Evolutionary conservation across 2,888 invertebrate species (phyloP), one percentile per base, ranked within the genome.

Genomic region (Synergus japonicus): DNA sequence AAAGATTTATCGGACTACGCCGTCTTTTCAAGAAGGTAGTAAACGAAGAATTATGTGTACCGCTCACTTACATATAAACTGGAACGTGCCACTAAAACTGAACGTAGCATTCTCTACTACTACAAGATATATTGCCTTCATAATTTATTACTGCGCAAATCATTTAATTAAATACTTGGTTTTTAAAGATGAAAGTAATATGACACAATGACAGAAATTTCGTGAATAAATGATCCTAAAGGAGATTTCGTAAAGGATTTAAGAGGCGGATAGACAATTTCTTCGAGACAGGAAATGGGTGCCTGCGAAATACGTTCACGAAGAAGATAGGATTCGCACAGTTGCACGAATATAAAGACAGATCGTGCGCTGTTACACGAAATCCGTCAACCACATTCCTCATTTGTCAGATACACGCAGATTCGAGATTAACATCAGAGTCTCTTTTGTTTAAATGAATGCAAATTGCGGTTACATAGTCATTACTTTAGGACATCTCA

Each of bases 311-410:
- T 49, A 49, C 15, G 46, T 76, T 54, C 54, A 78, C 76, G 82
- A 65, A 82, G 84, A 84, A 85, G 78, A 79, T 79, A 79, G 83
- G 84, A 84, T 83, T 84, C 83, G 80, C 81, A 79, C 79, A 85
- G 84, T 85, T 84, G 83, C 81, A 80, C 77, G 81, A 84, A 85
- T 84, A 86, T 84, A 86, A 86, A 84, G 81, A 83, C 78, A 73
- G 79, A 65, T 76, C 66, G 63, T 73, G 76, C 81, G 83, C 82
- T 83, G 83, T 85, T 80, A 49, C 7, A 49, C 2, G 7, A 77
- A 60, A 79, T 78, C 82, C 84, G 85, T 87, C 86, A 83, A 84
- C 82, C 84, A 78, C 85, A 85, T 87, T 86, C 83, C 84, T 86
- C 85, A 85, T 86, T 85, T 87, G 84, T 87, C 87, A 87, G 84